A percentile compares a stretch with the other conserved stretches of the same genome.
Evolutionary conservation across 2,888 invertebrate genomes (phyloP).

Genomic region (Polydrusus cervinus): DNA sequence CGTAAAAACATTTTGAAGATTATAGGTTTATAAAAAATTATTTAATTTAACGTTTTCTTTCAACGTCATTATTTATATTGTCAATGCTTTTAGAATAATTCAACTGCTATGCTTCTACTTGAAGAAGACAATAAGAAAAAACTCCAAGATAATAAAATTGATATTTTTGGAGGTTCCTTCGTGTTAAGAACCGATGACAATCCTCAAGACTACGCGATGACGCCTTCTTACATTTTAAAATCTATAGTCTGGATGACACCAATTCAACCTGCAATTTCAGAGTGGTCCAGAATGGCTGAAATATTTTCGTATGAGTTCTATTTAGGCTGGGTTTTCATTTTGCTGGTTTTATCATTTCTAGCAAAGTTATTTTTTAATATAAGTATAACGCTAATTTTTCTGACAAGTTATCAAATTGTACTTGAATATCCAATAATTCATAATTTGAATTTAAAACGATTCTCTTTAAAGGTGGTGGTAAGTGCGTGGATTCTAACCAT

Average conservation of each 20-base stretch:
- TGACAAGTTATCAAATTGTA: not conserved
- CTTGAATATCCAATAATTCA: slow-evolving; percentile 11
- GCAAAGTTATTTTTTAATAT: not conserved
- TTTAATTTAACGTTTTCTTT: too few species aligned
- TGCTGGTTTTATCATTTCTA: not conserved
- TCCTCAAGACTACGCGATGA: not conserved
- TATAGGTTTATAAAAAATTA: too few species aligned
- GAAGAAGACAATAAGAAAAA: not conserved
- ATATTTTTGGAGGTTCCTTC: not conserved
- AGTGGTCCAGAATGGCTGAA: not conserved
- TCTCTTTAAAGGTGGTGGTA: not conserved
- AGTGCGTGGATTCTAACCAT: not conserved
- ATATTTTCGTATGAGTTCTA: not conserved
- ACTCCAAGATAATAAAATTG: not conserved
- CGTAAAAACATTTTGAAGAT: too few species aligned
- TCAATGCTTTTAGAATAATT: not conserved
- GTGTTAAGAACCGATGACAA: not conserved
- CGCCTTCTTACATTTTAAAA: not conserved
- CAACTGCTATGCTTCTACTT: not conserved
- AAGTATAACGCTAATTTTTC: not conserved
- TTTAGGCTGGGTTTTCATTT: not conserved
- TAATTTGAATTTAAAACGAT: not conserved
- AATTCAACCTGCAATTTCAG: not conserved
- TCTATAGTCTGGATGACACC: not conserved
- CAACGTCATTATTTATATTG: too few species aligned